These are phyloP conservation scores for Notolabrus celidotus DNA, from an alignment of 2,797 vertebrate genomes.

Conservation along the genomic window DNA sequence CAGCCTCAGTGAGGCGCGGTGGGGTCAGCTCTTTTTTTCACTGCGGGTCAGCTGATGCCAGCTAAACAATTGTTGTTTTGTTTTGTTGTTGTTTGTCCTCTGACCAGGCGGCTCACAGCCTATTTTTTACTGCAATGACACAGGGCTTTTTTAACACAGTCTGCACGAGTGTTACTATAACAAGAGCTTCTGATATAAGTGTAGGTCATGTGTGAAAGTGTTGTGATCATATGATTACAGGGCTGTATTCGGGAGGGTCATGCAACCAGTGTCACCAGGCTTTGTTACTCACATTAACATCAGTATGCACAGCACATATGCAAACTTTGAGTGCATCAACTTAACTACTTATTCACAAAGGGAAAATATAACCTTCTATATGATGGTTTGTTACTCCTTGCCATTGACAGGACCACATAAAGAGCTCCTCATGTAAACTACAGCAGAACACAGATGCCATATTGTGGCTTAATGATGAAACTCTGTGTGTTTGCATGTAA, in stretches of 20 bases:
- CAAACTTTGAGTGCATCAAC: too few species aligned
- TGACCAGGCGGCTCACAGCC: conserved; percentile 8
- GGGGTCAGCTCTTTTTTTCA: conserved; percentile 49
- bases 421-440: conserved; percentile 17
- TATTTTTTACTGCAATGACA: conserved; percentile 41
- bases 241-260: neutral
- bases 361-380: conserved; percentile 24
- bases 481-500: conserved; percentile 15
- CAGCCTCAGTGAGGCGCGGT: conserved; percentile 37
- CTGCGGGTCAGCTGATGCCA: conserved; percentile 75
- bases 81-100: conserved; percentile 58
- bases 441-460: conserved; percentile 51
- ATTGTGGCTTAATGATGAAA: conserved; percentile 44
- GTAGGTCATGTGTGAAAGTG: neutral
- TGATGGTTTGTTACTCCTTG: conserved; percentile 31
- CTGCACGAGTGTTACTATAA: conserved; percentile 33
- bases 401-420: too few species aligned
- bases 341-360: neutral
- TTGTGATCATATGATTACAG: neutral
- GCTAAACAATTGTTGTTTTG: conserved; percentile 74
- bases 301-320: neutral
- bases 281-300: conserved; percentile 10
- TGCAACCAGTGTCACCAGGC: neutral
- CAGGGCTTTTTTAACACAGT: conserved; percentile 21
- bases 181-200: neutral